Conservation (phyloP, 1,140 invertebrate genomes). For the Argopecten irradians region DNA sequence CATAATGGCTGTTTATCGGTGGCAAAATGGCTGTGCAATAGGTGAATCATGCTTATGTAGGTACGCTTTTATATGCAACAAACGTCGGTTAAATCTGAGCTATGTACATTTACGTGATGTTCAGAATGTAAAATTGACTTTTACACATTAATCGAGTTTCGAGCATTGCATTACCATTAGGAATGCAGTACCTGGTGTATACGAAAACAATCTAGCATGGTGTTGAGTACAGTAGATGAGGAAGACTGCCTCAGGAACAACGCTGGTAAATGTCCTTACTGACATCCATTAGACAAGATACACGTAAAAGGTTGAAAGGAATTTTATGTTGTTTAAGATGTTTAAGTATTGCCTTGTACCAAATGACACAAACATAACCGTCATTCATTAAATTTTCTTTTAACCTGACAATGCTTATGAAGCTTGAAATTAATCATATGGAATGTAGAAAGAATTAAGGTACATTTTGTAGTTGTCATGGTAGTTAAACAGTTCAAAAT, state of each 20-base stretch:
- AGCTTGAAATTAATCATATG: too few relatives aligned
- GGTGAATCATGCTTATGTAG: not conserved
- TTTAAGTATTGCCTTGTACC: too few relatives aligned
- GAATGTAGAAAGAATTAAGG: too few relatives aligned
- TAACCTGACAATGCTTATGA: too few relatives aligned
- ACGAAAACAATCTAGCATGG: not conserved
- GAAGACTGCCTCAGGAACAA: too few relatives aligned
- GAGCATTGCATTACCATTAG: not conserved
- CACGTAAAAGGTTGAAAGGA: not conserved
- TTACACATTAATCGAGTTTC: not conserved
- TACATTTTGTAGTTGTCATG: too few relatives aligned
- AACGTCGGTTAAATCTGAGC: not conserved
- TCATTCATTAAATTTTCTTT: too few relatives aligned
- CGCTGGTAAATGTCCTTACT: not conserved
- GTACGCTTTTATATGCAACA: not conserved
- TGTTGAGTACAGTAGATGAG: too few relatives aligned
- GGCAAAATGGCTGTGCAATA: not conserved
- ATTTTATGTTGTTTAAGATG: not conserved
- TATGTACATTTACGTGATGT: not conserved
- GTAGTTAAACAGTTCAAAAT: too few relatives aligned
- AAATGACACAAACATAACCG: too few relatives aligned
- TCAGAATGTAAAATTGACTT: not conserved
- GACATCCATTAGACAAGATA: not conserved
- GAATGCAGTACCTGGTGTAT: not conserved
- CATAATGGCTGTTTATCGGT: not conserved